These are phyloP conservation scores for Acanthis flammea DNA, from an alignment of 2,797 vertebrate species.

Conservation along the genomic window DNA sequence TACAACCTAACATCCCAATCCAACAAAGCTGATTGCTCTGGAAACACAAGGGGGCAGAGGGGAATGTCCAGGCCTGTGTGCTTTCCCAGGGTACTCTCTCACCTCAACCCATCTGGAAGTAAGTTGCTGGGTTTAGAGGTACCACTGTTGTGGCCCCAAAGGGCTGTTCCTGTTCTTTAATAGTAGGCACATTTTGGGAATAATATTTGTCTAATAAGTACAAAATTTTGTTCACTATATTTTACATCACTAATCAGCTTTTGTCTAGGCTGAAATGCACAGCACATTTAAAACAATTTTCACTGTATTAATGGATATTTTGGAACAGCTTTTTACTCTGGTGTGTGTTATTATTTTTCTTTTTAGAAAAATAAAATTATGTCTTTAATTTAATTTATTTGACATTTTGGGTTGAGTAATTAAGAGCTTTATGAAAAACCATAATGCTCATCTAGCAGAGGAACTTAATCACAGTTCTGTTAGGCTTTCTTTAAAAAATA, in stretches of 20 bases:
- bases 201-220: background rate
- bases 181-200: background rate
- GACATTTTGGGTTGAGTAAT: slow-evolving; percentile 72
- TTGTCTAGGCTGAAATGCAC: background rate
- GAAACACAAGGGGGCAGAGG: background rate
- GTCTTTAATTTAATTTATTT: slow-evolving; percentile 78
- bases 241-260: background rate
- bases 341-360: background rate
- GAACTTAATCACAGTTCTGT: slow-evolving; percentile 68
- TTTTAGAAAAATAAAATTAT: slow-evolving; percentile 69
- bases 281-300: background rate
- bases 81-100: background rate
- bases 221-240: background rate
- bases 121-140: background rate
- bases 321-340: slow-evolving; percentile 36
- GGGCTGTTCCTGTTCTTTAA: background rate
- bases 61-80: background rate
- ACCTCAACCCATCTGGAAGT: background rate
- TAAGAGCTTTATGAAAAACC: slow-evolving; percentile 70
- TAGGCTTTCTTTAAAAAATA: slow-evolving; percentile 12
- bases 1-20: background rate
- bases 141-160: background rate
- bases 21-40: background rate
- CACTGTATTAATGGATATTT: slow-evolving; percentile 50
- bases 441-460: slow-evolving; percentile 73